These are phyloP conservation scores for Psophia crepitans DNA, from an alignment of 2,113 vertebrate species.

Conservation along the genomic window DNA sequence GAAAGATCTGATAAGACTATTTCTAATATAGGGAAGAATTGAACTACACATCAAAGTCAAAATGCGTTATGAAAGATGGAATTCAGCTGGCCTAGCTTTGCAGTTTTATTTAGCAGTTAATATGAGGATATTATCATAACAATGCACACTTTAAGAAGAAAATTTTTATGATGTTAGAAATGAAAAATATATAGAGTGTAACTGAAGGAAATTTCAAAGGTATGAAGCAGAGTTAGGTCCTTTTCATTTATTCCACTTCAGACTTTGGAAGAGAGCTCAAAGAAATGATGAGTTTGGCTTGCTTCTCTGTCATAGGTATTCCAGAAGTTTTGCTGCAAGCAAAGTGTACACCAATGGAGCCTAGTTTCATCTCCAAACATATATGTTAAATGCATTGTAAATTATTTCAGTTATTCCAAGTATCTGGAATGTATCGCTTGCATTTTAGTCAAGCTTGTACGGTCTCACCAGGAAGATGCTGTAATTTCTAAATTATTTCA, in stretches of 20 bases:
- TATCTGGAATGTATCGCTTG: neutral
- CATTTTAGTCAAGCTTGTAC: neutral
- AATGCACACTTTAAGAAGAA: neutral
- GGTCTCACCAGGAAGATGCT: neutral
- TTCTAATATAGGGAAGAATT: neutral
- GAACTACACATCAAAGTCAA: neutral
- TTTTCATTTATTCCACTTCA: neutral
- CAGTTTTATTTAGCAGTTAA: neutral
- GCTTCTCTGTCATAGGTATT: neutral
- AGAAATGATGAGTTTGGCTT: slow-evolving; percentile 14
- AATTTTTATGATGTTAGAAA: neutral
- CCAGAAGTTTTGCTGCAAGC: neutral
- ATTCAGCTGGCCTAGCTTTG: neutral
- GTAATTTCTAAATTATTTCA: neutral
- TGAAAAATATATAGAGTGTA: neutral
- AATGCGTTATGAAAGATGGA: neutral
- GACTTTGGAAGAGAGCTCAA: neutral
- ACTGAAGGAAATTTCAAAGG: neutral
- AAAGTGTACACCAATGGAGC: neutral
- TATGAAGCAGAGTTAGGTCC: neutral
- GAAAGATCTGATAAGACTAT: neutral
- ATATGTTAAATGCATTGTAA: neutral
- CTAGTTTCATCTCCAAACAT: neutral
- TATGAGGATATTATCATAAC: neutral
- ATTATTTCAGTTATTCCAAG: neutral